Conservation (phyloP, 2,888 invertebrate species). For the Bhutanitis thaidina region DNA sequence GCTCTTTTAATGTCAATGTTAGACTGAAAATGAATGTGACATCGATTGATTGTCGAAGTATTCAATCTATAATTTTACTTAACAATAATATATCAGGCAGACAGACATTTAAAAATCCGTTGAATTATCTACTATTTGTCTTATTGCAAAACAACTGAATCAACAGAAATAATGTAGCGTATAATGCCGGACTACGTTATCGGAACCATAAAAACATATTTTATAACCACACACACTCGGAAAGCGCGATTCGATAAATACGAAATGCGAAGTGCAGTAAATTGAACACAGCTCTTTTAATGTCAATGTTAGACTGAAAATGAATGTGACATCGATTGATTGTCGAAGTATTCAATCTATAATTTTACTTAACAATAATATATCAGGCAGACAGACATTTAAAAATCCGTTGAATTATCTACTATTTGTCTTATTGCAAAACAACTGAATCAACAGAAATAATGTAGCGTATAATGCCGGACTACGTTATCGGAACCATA, state of each 20-base stretch:
- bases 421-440: constrained; percentile 12
- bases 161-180: constrained; percentile 15
- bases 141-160: constrained; percentile 16
- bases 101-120: too few relatives aligned
- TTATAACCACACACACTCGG: constrained; percentile 14
- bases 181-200: constrained; percentile 19
- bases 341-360: too few relatives aligned
- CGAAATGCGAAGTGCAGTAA: constrained; percentile 15
- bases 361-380: too few relatives aligned
- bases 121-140: constrained; percentile 2
- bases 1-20: constrained; percentile 16
- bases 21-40: background rate
- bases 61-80: too few relatives aligned
- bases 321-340: too few relatives aligned
- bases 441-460: constrained; percentile 13
- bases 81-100: too few relatives aligned
- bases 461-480: constrained; percentile 18
- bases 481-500: constrained; percentile 19
- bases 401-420: background rate
- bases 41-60: too few relatives aligned
- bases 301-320: constrained; percentile 10
- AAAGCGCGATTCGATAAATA: constrained; percentile 12
- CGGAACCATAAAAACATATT: constrained; percentile 18
- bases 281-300: constrained; percentile 14
- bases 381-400: too few relatives aligned